A percentile compares a stretch with the other conserved stretches of the same genome.
Evolutionary conservation across 2,888 invertebrate species (phyloP).

Genomic region (Sesia bembeciformis): DNA sequence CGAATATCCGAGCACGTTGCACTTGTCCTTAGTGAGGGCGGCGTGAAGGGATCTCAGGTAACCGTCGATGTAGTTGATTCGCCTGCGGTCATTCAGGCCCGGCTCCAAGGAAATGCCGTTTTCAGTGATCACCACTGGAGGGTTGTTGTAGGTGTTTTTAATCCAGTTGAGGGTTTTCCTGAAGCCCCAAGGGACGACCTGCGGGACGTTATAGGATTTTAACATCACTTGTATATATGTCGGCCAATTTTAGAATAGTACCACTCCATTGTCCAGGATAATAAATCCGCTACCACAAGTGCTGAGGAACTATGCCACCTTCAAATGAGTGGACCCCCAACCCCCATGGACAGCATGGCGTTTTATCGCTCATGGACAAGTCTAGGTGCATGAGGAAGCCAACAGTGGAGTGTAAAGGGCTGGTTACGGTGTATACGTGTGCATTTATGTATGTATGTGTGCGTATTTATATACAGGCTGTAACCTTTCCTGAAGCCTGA

Average conservation of each 20-base stretch:
- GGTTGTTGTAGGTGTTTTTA: slow-evolving; percentile 72
- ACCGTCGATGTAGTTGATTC: slow-evolving; percentile 68
- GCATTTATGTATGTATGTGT: no score
- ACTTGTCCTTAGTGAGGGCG: slow-evolving; percentile 71
- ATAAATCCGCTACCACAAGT: no score
- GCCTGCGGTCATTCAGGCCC: slow-evolving; percentile 52
- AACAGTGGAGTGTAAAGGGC: no score
- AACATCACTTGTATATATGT: background rate
- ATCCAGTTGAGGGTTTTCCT: slow-evolving; percentile 77
- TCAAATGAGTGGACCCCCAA: no score
- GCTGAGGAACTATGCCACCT: no score
- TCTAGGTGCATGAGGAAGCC: no score
- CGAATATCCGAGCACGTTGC: slow-evolving; percentile 78
- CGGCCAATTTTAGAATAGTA: background rate
- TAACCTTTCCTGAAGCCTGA: no score
- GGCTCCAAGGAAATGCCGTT: slow-evolving; percentile 73
- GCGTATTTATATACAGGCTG: no score
- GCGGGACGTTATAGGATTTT: slow-evolving; percentile 1
- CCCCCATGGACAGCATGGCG: no score
- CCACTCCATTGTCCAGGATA: no score
- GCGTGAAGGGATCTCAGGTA: slow-evolving; percentile 58
- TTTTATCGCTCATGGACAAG: no score
- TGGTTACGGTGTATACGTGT: no score
- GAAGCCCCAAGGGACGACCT: slow-evolving; percentile 80
- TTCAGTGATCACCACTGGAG: slow-evolving; percentile 74